Evolutionary conservation across 2,888 invertebrate genomes (phyloP), one percentile per base, ranked within the genome.

Genomic region (Blera fallax): DNA sequence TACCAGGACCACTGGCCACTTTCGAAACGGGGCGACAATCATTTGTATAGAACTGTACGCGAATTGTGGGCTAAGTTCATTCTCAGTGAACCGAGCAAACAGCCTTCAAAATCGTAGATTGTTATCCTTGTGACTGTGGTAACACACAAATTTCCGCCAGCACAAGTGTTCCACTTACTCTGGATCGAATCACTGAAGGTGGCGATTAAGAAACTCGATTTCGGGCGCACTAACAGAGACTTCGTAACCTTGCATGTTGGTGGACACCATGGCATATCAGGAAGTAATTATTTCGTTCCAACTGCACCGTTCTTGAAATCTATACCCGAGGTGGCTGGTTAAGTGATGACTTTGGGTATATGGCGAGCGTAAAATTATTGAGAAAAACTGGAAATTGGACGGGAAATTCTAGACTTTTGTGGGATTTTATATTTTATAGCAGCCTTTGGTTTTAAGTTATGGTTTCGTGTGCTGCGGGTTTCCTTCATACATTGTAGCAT

Each of bases 131-230:
- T 40, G 21, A 32, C 60, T 58, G 16, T 27, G 27, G 60, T 50
- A 48, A 50, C 70, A 56, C 21, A 58, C 34, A 58, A 72, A 69
- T 54, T 69, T 70, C 24, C 45, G 7, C 60, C 40, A 52, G 21
- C 43, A 34, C 74, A 56, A 76, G 74, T 65, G 74, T 76, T 76
- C 54, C 40, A 43, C 29, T 69, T 54, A 69, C 52, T 54, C 43
- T 37, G 24, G 37, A 14, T 52, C 62, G 24, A 24, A 14, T 52
- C 62, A 74, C 45, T 56, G 52, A 54, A 54, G 45, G 74, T 24
- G 60, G n/a, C 3, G 10, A 27, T 52, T 52, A 52, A n/a, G 52
- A 27, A 21, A 52, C 27, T 52, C 10, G 52, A 52, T 27, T 32
- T 58, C 16, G 58, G 24, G n/a, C 37, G 2, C 11, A n/a, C 37